phyloP scores from a whole-genome alignment of 2,113 vertebrate species.

The Callithrix jacchus region DNA sequence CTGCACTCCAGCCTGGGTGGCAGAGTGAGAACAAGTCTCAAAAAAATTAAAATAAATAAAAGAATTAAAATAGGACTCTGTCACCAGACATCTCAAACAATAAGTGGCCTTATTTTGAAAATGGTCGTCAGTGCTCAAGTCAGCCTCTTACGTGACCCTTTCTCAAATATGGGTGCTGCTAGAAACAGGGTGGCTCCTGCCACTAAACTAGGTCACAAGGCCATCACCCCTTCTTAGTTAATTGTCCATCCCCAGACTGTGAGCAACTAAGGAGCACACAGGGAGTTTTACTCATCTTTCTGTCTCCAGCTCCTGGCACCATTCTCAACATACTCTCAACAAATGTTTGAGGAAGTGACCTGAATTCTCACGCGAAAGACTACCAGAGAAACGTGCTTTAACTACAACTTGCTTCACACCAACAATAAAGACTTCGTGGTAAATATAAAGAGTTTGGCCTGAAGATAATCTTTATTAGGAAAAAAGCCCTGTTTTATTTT shows the following conservation, averaged over 20 bases:
- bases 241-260: neutral
- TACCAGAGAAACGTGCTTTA: neutral
- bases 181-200: neutral
- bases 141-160: neutral
- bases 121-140: neutral
- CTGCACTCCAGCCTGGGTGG: too few species aligned
- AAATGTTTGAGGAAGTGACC: neutral
- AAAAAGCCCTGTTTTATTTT: neutral
- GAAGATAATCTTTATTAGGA: neutral
- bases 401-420: neutral
- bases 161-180: neutral
- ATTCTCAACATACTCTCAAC: neutral
- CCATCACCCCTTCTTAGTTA: neutral
- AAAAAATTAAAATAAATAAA: too few species aligned
- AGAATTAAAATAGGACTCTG: neutral
- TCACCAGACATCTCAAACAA: neutral
- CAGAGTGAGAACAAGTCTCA: too few species aligned
- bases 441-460: neutral
- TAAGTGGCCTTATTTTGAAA: slow-evolving; percentile 16
- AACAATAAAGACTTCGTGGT: neutral
- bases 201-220: neutral
- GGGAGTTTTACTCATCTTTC: neutral
- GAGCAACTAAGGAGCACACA: neutral
- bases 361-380: slow-evolving; percentile 6
- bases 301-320: neutral